A percentile compares a stretch with the other conserved stretches of the same genome.
These are phyloP conservation scores for Homalodisca vitripennis DNA, from an alignment of 1,140 invertebrate genomes.

Conservation along the genomic window DNA sequence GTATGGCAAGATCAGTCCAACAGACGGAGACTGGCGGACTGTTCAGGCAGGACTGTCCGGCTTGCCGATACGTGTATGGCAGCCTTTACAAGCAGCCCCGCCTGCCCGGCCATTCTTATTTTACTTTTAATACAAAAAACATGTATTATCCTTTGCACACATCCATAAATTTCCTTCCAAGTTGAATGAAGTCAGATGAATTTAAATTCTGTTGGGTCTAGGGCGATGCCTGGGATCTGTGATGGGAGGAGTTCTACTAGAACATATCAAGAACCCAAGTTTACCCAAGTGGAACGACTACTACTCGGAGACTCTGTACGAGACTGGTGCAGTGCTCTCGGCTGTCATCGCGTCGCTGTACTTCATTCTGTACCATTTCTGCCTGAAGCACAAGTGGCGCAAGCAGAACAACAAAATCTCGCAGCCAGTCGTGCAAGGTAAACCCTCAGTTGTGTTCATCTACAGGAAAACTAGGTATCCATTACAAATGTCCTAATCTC, in stretches of 20 bases:
- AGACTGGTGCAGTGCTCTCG: slow-evolving; percentile 60
- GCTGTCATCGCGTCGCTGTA: slow-evolving; percentile 62
- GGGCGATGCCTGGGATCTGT: slow-evolving; percentile 1
- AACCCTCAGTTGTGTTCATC: too few species aligned
- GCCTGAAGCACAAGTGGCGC: slow-evolving; percentile 56
- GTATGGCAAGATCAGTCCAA: too few species aligned
- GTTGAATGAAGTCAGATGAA: neutral
- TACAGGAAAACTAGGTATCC: too few species aligned
- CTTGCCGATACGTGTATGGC: too few species aligned
- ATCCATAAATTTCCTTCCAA: too few species aligned
- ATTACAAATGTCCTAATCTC: too few species aligned
- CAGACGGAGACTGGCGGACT: too few species aligned
- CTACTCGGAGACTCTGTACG: slow-evolving; percentile 46
- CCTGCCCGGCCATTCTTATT: too few species aligned
- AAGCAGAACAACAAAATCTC: slow-evolving; percentile 2
- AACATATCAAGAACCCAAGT: slow-evolving; percentile 53
- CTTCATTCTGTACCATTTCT: slow-evolving; percentile 66
- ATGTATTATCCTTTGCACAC: too few species aligned
- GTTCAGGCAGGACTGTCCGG: too few species aligned
- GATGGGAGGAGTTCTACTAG: slow-evolving; percentile 6
- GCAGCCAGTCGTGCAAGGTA: slow-evolving; percentile 9
- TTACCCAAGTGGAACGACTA: slow-evolving; percentile 40
- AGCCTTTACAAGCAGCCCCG: too few species aligned
- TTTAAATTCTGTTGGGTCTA: neutral
- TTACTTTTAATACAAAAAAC: too few species aligned